Base-by-base conservation (phyloP, 2,888 invertebrate genomes). In the Drosophila melanosoma region DNA sequence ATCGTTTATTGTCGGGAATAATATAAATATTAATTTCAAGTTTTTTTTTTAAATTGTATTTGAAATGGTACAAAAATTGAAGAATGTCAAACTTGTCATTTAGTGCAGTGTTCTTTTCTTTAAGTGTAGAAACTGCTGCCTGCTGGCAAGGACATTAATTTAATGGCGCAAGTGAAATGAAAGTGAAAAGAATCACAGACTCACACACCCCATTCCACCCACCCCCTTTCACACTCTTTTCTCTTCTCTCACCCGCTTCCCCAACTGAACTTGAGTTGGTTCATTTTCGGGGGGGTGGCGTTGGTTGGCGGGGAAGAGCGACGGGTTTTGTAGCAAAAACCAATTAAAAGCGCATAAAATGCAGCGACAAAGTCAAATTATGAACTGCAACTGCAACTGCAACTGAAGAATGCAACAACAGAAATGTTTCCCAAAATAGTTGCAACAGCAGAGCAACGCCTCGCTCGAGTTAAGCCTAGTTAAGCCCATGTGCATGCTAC, bases 401-500 rank as follows among this genome's bases (percentile, higher is more conserved):
- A 38, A 54, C 42, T 32, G 66, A 35, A 32, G 45, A 51, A 65
- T 49, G 79, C 74, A 71, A 15, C 54, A 38, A 51, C 60, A 60
- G 35, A 56, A 63, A 61, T 63, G 62, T 51, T 53, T 72, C 87
- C 79, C 53, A 60, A 83, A 85, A 89, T 83, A 82, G 69, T 57
- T 69, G 69, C 69, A 49, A 23, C 58, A 87, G 84, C 76, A 63
- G 69, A 63, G 69, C 74, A 68, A 66, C 67, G 62, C 45, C 20
- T 64, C 52, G 69, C 59, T 68, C 56, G 65, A 89, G 89, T 59
- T 86, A 89, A 86, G 85, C 87, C 85, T 65, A 89, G 89, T 76
- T 85, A 89, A 85, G 85, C 87, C 89, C 77, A 59, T 75, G 79
- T 72, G 72, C 80, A 80, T 80, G 79, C 73, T 64, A 40, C 72